phyloP scores from a whole-genome alignment of 1,140 invertebrate genomes.

The Brachystomella parvula region DNA sequence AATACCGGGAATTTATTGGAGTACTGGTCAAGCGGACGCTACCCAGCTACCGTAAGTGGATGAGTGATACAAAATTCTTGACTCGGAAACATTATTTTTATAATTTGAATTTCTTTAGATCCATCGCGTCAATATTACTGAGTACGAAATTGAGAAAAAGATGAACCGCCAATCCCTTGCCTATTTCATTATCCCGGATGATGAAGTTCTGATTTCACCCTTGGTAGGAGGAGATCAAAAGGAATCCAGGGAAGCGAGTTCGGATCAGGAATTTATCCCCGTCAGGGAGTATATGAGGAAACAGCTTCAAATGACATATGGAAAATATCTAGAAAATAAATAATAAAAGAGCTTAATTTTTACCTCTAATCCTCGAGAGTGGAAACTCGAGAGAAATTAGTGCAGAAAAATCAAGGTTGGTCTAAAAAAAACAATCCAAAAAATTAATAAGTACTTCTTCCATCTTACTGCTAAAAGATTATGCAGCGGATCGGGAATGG shows the following conservation, averaged over 20 bases:
- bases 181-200: constrained; percentile 68
- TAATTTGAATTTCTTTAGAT: constrained; percentile 44
- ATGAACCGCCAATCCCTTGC: constrained; percentile 61
- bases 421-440: too few relatives aligned
- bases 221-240: constrained; percentile 34
- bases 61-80: not conserved
- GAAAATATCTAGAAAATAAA: too few relatives aligned
- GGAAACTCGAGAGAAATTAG: too few relatives aligned
- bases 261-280: not conserved
- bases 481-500: too few relatives aligned
- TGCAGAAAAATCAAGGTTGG: too few relatives aligned
- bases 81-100: not conserved
- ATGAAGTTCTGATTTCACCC: constrained; percentile 50
- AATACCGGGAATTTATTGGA: constrained; percentile 71
- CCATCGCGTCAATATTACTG: constrained; percentile 64
- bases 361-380: too few relatives aligned
- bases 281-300: not conserved
- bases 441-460: too few relatives aligned
- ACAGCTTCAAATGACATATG: too few relatives aligned
- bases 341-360: too few relatives aligned
- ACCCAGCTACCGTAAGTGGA: constrained; percentile 57
- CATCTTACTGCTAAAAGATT: too few relatives aligned
- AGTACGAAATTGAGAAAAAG: constrained; percentile 51
- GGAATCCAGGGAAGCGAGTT: too few relatives aligned
- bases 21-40: constrained; percentile 61